phyloP scores from a whole-genome alignment of 2,888 invertebrate species.

The Nipponacmea schrenckii region DNA sequence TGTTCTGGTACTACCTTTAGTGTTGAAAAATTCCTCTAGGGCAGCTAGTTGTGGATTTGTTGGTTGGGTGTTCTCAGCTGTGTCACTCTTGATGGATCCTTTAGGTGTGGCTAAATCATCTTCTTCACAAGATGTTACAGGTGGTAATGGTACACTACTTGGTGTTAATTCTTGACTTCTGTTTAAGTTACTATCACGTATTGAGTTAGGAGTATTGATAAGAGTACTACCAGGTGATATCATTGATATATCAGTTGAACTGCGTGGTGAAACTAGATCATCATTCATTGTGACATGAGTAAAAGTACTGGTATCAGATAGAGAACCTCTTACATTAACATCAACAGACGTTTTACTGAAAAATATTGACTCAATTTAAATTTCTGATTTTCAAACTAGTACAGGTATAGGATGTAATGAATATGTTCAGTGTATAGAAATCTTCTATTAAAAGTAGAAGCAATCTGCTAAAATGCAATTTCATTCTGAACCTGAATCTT shows the following conservation, averaged over 20 bases:
- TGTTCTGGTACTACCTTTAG: conserved; percentile 7
- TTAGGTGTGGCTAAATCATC: conserved; percentile 46
- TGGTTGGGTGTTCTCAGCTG: conserved; percentile 17
- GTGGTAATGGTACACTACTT: conserved; percentile 56
- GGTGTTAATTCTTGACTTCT: conserved; percentile 43
- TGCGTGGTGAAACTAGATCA: conserved; percentile 48
- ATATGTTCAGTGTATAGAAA: too few species aligned
- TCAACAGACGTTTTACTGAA: conserved; percentile 22
- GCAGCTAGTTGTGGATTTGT: conserved; percentile 1
- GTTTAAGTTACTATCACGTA: not conserved
- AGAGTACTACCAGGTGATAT: conserved; percentile 24
- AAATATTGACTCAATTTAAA: not conserved
- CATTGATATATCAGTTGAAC: conserved; percentile 36
- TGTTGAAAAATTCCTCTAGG: conserved; percentile 22
- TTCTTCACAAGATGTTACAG: conserved; percentile 48
- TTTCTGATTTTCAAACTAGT: too few species aligned
- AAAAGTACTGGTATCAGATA: conserved; percentile 60
- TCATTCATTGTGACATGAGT: conserved; percentile 58
- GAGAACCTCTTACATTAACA: conserved; percentile 35
- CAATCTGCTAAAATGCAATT: too few species aligned
- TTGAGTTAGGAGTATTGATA: not conserved
- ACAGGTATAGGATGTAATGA: too few species aligned
- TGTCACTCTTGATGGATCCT: conserved; percentile 27
- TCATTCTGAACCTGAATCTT: too few species aligned
- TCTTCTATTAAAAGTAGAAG: too few species aligned